Base-by-base conservation (phyloP, 2,113 vertebrate species). In the Isichthys henryi region DNA sequence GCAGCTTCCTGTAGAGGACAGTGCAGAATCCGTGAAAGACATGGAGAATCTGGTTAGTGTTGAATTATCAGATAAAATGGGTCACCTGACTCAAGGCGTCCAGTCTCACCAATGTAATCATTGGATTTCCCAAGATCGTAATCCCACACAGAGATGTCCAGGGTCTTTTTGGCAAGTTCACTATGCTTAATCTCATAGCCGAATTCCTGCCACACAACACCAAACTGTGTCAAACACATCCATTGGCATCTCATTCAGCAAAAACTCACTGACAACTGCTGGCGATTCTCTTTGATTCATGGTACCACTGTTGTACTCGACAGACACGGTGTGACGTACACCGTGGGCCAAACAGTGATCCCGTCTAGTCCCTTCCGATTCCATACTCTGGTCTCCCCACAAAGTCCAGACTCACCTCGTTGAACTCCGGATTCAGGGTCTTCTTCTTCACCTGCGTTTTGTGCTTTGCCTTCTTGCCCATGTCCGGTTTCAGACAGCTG, bases 361-460 rank as follows among this genome's bases (percentile, higher is more conserved):
- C 56, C 35, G 85, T 27, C n/a, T 11, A n/a, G 43, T 48, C 10
- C 83, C 15, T 27, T 56, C 15, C 15, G 8, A 43, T 39, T 6
- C 35, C 0, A 0, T 43, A 35, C 74, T 80, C 74, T 17, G 31
- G 13, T 80, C 17, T 43, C 74, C 35, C 31, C 35, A 39, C 35
- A 17, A 19, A 77, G 70, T 39, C 27, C 35, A 43, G 31, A 80
- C 87, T 88, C 39, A 99, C 98, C 97, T 99, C 98, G 3, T 99
- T 99, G 93, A 97, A 99, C 91, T 99, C 98, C 0, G 98, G 98
- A 88, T 99, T 99, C 91, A 99, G 93, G 0, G 98, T 99, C 95
- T 98, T 99, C 96, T 99, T 99, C 93, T 99, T 99, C 89, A 98
- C 99, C 93, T 98, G 98, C 0, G 98, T 99, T 96, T 99, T 99